Conservation (phyloP, 2,113 vertebrate species). For the Pyrgilauda ruficollis region DNA sequence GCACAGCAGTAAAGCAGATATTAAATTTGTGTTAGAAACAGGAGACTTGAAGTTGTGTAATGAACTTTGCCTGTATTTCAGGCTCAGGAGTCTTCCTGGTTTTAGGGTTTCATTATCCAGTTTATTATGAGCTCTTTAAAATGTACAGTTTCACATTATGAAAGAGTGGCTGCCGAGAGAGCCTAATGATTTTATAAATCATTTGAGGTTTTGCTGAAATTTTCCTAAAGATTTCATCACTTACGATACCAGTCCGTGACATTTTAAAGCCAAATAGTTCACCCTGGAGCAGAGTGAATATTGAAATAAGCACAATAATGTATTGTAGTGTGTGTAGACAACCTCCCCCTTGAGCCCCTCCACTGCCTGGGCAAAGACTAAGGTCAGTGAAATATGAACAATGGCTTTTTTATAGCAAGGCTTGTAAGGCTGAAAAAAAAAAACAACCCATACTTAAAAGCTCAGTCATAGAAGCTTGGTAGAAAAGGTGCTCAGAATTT, state of each 20-base stretch:
- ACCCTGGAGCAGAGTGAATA: not conserved
- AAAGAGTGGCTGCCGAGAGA: not conserved
- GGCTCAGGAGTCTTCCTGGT: not conserved
- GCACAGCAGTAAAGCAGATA: not conserved
- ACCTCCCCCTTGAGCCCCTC: not conserved
- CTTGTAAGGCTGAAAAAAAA: not conserved
- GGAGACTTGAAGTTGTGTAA: not conserved
- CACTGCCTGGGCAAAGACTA: not conserved
- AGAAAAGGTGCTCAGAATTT: not conserved
- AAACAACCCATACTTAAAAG: not conserved
- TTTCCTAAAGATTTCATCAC: not conserved
- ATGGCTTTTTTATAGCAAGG: not conserved
- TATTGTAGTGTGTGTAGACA: not conserved
- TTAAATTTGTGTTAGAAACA: not conserved
- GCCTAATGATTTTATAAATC: not conserved
- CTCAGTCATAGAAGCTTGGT: not conserved
- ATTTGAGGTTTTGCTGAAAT: not conserved
- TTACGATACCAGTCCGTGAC: not conserved
- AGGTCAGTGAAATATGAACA: slow-evolving; percentile 32
- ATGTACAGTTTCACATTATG: not conserved
- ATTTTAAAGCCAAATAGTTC: not conserved
- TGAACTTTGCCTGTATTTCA: not conserved
- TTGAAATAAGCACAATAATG: not conserved
- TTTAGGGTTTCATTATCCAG: not conserved
- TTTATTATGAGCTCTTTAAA: not conserved